Percentiles rank a stretch among this genome's conserved stretches.
Evolutionary conservation across 2,797 vertebrate genomes (phyloP).

Genomic region (Gymnodraco acuticeps): DNA sequence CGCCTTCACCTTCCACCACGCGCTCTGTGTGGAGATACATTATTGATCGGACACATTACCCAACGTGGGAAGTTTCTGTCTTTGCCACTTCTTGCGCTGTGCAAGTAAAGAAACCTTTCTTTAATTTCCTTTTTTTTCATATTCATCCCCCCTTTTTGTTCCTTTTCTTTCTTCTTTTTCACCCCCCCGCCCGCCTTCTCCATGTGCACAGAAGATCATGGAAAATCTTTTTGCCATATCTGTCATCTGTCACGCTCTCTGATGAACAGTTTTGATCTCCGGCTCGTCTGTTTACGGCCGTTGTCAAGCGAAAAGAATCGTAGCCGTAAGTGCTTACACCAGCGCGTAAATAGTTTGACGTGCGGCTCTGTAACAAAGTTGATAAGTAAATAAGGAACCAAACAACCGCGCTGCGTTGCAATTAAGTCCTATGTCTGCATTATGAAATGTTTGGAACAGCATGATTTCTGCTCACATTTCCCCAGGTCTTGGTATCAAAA

Average conservation of each 20-base stretch:
- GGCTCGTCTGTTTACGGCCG: slow-evolving; percentile 82
- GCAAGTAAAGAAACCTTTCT: slow-evolving; percentile 53
- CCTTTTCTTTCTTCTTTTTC: background rate
- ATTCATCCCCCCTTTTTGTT: slow-evolving; percentile 21
- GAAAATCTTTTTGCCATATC: slow-evolving; percentile 82
- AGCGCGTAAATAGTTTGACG: slow-evolving; percentile 87
- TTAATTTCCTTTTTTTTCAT: slow-evolving; percentile 48
- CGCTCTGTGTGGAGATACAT: slow-evolving; percentile 69
- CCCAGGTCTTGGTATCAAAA: slow-evolving; percentile 66
- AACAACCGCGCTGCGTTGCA: slow-evolving; percentile 77
- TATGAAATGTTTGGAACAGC: slow-evolving; percentile 78
- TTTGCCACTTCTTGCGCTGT: slow-evolving; percentile 18
- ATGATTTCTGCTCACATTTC: slow-evolving; percentile 72
- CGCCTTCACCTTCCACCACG: slow-evolving; percentile 61
- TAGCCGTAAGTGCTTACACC: slow-evolving; percentile 87
- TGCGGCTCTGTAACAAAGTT: slow-evolving; percentile 85
- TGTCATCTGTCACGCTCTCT: slow-evolving; percentile 84
- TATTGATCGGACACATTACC: slow-evolving; percentile 73
- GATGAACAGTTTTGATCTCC: slow-evolving; percentile 85
- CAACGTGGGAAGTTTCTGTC: slow-evolving; percentile 45
- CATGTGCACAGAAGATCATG: slow-evolving; percentile 69
- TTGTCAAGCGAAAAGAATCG: slow-evolving; percentile 81
- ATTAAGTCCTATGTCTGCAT: slow-evolving; percentile 79
- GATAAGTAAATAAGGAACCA: slow-evolving; percentile 84
- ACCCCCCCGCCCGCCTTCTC: slow-evolving; percentile 6